phyloP scores from a whole-genome alignment of 2,888 invertebrate genomes.

The Leucoptera coffeella region DNA sequence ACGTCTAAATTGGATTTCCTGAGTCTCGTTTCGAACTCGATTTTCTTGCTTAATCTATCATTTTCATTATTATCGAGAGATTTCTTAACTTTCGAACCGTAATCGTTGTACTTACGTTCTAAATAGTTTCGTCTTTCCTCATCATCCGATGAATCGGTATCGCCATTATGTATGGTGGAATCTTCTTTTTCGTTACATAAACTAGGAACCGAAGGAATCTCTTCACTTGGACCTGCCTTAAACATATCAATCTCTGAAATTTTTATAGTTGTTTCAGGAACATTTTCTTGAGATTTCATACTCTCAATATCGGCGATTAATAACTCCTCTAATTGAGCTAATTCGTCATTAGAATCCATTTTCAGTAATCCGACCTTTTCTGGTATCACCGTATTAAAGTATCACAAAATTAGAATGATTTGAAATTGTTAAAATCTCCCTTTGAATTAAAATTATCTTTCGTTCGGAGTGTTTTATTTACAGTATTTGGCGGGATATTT shows the following conservation, averaged over 20 bases:
- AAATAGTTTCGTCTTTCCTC: constrained; percentile 71
- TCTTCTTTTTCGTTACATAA: constrained; percentile 5
- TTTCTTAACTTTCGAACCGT: constrained; percentile 63
- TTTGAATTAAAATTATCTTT: no score
- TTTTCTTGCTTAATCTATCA: constrained; percentile 19
- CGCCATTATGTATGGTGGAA: constrained; percentile 49
- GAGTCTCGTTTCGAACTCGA: constrained; percentile 35
- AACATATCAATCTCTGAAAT: constrained; percentile 31
- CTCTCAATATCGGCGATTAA: constrained; percentile 27
- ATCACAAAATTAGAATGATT: no score
- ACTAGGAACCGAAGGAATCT: constrained; percentile 3
- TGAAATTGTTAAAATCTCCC: no score
- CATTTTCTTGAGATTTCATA: constrained; percentile 2
- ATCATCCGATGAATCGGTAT: constrained; percentile 75
- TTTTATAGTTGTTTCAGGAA: constrained; percentile 7
- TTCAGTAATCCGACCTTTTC: no score
- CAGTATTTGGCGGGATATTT: no score
- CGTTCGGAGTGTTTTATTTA: no score
- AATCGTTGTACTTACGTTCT: constrained; percentile 66
- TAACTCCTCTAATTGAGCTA: constrained; percentile 35
- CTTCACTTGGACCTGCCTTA: constrained; percentile 8
- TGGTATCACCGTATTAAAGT: no score
- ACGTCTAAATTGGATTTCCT: constrained; percentile 29
- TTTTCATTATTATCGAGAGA: constrained; percentile 38
- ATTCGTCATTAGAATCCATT: constrained; percentile 25